Conservation (phyloP, 1,140 invertebrate genomes). For the Drosophila burlai region DNA sequence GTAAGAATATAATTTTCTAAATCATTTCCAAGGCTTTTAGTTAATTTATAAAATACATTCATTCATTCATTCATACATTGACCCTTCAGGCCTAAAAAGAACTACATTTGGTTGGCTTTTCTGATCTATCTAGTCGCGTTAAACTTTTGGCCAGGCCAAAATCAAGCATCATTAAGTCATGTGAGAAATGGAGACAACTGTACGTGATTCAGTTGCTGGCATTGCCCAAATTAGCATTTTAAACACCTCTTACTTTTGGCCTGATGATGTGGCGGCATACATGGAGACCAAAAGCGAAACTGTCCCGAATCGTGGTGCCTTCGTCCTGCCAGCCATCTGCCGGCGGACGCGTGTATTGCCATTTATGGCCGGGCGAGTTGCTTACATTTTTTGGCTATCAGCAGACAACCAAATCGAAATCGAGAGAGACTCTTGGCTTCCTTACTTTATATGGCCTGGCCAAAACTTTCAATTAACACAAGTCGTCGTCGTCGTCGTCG, state of each 20-base stretch:
- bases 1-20: background rate
- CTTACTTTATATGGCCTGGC: conserved; percentile 70
- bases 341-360: conserved; percentile 69
- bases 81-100: background rate
- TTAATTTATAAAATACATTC: background rate
- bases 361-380: conserved; percentile 64
- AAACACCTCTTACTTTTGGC: conserved; percentile 80
- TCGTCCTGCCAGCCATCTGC: conserved; percentile 50
- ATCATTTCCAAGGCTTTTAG: background rate
- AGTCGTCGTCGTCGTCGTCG: conserved; percentile 28
- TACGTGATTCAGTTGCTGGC: conserved; percentile 57
- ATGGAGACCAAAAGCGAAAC: conserved; percentile 51
- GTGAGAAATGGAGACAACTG: conserved; percentile 54
- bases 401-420: conserved; percentile 71
- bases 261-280: conserved; percentile 69
- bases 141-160: conserved; percentile 28
- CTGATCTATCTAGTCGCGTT: background rate
- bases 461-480: conserved; percentile 81
- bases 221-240: conserved; percentile 80
- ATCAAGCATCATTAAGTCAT: conserved; percentile 49
- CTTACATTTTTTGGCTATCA: conserved; percentile 78
- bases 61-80: background rate
- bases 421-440: conserved; percentile 53
- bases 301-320: conserved; percentile 22
- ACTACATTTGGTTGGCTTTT: background rate